phyloP scores from a whole-genome alignment of 2,113 vertebrate genomes.

The Tinamus guttatus region DNA sequence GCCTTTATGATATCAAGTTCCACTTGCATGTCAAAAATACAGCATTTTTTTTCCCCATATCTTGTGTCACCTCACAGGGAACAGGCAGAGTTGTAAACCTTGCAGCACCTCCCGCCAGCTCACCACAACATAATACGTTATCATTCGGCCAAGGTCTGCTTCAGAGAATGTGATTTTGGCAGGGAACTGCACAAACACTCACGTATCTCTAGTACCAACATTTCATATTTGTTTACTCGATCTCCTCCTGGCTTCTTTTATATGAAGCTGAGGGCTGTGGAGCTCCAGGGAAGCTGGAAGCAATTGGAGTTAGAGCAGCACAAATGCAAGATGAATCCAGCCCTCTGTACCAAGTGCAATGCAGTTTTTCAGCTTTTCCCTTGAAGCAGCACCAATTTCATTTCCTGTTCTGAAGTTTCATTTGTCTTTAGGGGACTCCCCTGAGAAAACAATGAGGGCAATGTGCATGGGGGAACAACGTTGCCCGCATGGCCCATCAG shows the following conservation, averaged over 20 bases:
- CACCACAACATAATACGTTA: rapidly evolving
- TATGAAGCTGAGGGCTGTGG: neutral
- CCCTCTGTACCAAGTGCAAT: neutral
- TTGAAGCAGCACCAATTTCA: neutral
- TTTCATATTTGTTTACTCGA: neutral
- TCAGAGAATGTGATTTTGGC: neutral
- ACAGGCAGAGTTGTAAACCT: neutral
- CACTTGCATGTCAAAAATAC: neutral
- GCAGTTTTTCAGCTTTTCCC: neutral
- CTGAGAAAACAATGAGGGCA: neutral
- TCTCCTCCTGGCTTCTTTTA: neutral
- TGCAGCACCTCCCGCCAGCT: neutral
- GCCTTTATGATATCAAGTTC: neutral
- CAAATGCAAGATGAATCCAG: neutral
- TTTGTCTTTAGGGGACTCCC: neutral
- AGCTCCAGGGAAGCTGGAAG: neutral
- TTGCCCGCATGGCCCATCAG: neutral
- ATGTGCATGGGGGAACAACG: rapidly evolving
- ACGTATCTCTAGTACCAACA: neutral
- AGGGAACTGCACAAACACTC: neutral
- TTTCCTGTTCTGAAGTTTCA: neutral
- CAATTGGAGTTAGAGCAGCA: neutral
- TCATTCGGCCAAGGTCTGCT: neutral
- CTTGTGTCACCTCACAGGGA: neutral
- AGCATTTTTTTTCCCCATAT: neutral